Evolutionary conservation across 2,888 invertebrate genomes (phyloP), one percentile per base, ranked within the genome.

Genomic region (Tyria jacobaeae): DNA sequence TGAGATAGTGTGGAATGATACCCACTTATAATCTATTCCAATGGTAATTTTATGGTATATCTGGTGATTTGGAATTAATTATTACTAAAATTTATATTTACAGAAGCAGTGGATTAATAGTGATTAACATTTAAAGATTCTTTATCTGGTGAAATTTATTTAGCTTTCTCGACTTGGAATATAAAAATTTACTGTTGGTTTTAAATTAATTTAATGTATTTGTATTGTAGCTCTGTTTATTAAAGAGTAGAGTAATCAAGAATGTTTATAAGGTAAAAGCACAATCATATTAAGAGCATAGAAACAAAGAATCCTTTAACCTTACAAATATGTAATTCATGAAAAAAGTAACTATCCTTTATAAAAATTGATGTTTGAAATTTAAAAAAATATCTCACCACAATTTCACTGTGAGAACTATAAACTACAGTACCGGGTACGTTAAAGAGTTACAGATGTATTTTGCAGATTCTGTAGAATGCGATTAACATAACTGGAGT

Each of bases 1-100:
- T 34, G 14, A 60, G 63, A 63, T 63, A 21, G 58, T 55, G 55
- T 58, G 50, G 4, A 21, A 4, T 17, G 63, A 60, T 64, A 52
- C 15, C n/a, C 2, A 17, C 24, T 52, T 41, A 60, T 60, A 39
- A 47, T 52, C 34, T 52, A 59, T 59, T 51, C 59, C 44, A 51
- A 55, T 41, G 35, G 24, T n/a, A 34, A 47, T 59, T 51, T 50
- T 50, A 27, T 60, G 35, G 27, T 31, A 35, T 44, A 27, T 24
- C 49, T 49, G 35, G 21, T 21, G 25, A 21, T 24, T 39, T 52
- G n/a, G 47, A 56, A 52, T 59, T 56, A 60, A 64, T 64, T 51
- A 41, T 35, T 50, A 53, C 25, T 12, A 59, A 53, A 53, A 48
- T 47, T 59, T 59, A 52, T 44, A 41, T 31, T 41, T 34, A 41